Base-by-base conservation (phyloP, 2,113 vertebrate genomes). In the Aspidoscelis tigris region DNA sequence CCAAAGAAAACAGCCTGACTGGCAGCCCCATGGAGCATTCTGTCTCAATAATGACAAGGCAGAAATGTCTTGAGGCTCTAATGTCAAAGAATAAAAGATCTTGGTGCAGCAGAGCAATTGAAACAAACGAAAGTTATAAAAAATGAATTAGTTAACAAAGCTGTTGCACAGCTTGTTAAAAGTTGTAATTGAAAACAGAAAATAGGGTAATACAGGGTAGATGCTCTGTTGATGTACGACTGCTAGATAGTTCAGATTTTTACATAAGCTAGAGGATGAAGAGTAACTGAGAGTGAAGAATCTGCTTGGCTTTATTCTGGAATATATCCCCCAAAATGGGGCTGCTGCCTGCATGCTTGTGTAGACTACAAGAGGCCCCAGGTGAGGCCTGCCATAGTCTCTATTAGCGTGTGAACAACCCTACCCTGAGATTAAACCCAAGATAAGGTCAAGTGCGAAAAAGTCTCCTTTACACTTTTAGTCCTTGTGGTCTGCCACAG, bases 31-130 rank as follows among this genome's bases (percentile, higher is more conserved):
- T 76, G 83, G 10, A 83, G 79, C 84, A 91, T 87, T 93, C 92
- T 84, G 68, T 81, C 87, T 90, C 26, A 22, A 61, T 55, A 26
- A 89, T 87, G 68, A 83, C 85, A 61, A 88, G 83, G 90, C 55
- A 90, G 66, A 91, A 89, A 94, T 88, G 75, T 61, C 86, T 93
- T 50, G 43, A 89, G 91, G 84, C 69, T 43, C 89, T 89, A 84
- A 87, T 93, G 77, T 3, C 89, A 85, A 84, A 89, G 89, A 86
- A 76, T 44, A 88, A 82, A 75, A 84, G 47, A 53, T 78, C 76
- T 84, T 71, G 76, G 68, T 22, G 14, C 43, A 73, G 70, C 64
- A 58, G 11, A 64, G 58, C 72, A 72, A 64, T 10, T 7, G 78
- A 72, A 6, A 39, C n/a, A 44, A 58, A 58, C 64, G 70, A 89